Evolutionary conservation across 2,797 vertebrate genomes (phyloP), one percentile per base, ranked within the genome.

Genomic region (Malurus leucopterus): DNA sequence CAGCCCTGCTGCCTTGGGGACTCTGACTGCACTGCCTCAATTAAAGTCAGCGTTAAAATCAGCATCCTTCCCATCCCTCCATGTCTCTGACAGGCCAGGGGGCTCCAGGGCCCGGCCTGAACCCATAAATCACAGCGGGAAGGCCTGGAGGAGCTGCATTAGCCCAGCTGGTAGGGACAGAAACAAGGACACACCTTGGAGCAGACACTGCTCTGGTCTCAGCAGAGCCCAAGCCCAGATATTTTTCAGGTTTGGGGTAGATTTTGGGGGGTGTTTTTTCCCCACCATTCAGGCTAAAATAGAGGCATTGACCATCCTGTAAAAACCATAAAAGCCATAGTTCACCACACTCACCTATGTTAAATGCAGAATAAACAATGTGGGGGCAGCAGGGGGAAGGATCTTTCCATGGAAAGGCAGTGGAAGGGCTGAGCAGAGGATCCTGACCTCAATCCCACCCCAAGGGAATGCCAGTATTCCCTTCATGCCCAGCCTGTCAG

Each of bases 111-210:
- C 49, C 47, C 67, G 16, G 24, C 65, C 30, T 14, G 3, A 82
- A 43, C 67, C 83, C 83, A 36, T 26, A 79, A 89, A 91, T 91
- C 49, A 73, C 4, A 1, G 71, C 76, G 85, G 41, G 36, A 73
- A 73, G 61, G 40, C 47, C 76, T 83, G 62, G 7, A 88, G 57
- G 53, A 90, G 71, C 57, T 76, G 82, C 79, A 86, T 91, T 79
- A 82, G 57, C 57, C 40, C 69, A 76, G 19, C 40, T 83, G 89
- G 87, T 21, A 30, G 36, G 78, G 81, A 78, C 43, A 73, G 85
- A 72, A 77, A 70, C 57, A 90, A 89, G 87, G 79, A 87, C 44
- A 34, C 0, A 0, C 46, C 82, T 41, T 46, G 11, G 71, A 73
- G 79, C 49, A 62, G 67, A 58, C 0, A 0, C 44, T 65, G 57